phyloP scores from a whole-genome alignment of 2,888 invertebrate species.

The Diogma glabrata region DNA sequence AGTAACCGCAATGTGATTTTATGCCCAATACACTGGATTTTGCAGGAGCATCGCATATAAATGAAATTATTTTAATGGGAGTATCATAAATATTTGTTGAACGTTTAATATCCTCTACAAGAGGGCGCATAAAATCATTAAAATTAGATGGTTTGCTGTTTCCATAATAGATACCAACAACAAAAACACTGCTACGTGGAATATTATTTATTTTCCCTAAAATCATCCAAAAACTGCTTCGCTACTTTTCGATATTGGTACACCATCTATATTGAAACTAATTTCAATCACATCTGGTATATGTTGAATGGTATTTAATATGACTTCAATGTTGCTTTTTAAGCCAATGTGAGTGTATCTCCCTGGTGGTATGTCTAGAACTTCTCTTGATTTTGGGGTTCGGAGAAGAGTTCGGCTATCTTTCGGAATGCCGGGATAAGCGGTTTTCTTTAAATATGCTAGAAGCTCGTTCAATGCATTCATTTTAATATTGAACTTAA shows the following conservation, averaged over 20 bases:
- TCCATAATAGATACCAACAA: too few species aligned
- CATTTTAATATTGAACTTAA: too few species aligned
- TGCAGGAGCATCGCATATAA: slow-evolving; percentile 15
- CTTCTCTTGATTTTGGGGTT: neutral
- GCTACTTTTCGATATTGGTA: too few species aligned
- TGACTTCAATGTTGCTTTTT: neutral
- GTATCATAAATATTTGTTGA: slow-evolving; percentile 11
- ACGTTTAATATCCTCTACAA: slow-evolving; percentile 8
- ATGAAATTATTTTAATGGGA: slow-evolving; percentile 9
- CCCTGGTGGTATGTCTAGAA: neutral
- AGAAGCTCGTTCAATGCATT: neutral
- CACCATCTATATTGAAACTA: slow-evolving; percentile 13
- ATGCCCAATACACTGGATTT: slow-evolving; percentile 13
- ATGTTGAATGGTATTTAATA: neutral
- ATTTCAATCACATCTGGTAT: neutral
- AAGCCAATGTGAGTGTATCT: neutral
- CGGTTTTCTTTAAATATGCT: neutral
- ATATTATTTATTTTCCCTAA: too few species aligned
- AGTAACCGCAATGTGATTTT: slow-evolving; percentile 13
- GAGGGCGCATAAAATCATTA: neutral
- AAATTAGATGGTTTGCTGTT: neutral
- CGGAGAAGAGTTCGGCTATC: neutral
- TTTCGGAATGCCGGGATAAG: neutral
- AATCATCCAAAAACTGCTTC: too few species aligned
- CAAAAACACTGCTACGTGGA: too few species aligned